phyloP scores from a whole-genome alignment of 2,797 vertebrate species.

The Microcaecilia unicolor region DNA sequence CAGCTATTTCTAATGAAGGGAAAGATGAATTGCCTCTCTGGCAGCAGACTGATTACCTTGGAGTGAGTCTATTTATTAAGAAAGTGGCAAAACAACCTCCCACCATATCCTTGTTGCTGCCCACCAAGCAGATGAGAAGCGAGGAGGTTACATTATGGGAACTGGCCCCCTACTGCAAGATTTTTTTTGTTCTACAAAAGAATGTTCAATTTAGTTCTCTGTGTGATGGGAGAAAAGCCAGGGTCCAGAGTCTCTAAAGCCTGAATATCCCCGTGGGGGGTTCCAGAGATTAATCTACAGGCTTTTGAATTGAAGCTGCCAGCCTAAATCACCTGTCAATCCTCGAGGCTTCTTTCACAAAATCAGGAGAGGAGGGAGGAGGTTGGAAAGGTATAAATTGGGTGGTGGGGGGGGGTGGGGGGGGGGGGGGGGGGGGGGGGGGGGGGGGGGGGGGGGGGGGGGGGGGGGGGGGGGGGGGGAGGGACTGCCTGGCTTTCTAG shows the following conservation, averaged over 20 bases:
- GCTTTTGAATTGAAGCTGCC: slow-evolving; percentile 12
- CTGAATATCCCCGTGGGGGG: slow-evolving; percentile 9
- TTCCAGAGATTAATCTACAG: slow-evolving; percentile 11
- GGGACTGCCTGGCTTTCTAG: too few relatives aligned
- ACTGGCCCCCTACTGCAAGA: slow-evolving; percentile 1
- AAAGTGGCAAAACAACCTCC: slow-evolving; percentile 3
- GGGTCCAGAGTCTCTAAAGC: slow-evolving; percentile 6
- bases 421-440: too few relatives aligned
- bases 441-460: too few relatives aligned
- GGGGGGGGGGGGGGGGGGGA: too few relatives aligned
- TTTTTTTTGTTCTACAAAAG: slow-evolving; percentile 6
- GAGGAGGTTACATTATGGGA: not conserved
- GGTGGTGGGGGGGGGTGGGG: too few relatives aligned
- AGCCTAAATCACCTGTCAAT: slow-evolving; percentile 11
- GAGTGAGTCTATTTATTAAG: not conserved
- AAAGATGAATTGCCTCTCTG: not conserved
- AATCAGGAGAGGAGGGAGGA: not conserved
- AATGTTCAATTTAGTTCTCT: slow-evolving; percentile 11
- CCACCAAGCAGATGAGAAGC: not conserved
- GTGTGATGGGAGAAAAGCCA: not conserved
- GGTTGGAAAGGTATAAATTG: too few relatives aligned
- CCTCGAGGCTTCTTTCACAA: slow-evolving; percentile 3
- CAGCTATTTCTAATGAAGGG: not conserved
- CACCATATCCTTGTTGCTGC: not conserved
- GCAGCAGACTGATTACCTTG: not conserved